These are phyloP conservation scores for Pristionchus entomophagus DNA, from an alignment of 2,888 invertebrate species.

Conservation along the genomic window DNA sequence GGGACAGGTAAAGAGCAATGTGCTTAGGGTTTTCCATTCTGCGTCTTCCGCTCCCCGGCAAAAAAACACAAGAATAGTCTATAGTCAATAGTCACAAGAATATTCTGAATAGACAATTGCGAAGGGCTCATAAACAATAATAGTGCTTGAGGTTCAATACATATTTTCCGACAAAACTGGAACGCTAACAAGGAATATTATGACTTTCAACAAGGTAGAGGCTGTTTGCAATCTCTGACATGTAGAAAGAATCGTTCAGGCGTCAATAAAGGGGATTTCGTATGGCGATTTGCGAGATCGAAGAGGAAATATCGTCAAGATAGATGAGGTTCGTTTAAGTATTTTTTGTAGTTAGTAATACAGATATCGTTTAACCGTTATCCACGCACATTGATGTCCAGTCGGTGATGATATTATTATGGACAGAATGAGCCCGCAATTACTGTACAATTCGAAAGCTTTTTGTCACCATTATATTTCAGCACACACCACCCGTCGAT, in stretches of 20 bases:
- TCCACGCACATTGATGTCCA: no score
- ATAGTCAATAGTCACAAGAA: no score
- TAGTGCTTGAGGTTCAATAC: conserved; percentile 89
- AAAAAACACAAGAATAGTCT: no score
- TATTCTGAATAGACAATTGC: not conserved
- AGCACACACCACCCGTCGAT: conserved; percentile 79
- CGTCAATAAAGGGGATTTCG: conserved; percentile 88
- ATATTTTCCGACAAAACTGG: conserved; percentile 99
- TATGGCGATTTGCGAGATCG: conserved; percentile 86
- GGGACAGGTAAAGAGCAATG: conserved; percentile 64
- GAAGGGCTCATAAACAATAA: not conserved
- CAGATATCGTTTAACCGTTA: no score
- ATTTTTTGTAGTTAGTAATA: not conserved
- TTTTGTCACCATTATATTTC: conserved; percentile 24
- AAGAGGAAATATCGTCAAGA: conserved; percentile 69
- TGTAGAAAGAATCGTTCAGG: not conserved
- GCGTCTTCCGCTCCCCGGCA: no score
- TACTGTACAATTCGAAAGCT: not conserved
- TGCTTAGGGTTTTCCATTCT: not conserved
- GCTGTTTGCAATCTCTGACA: no score
- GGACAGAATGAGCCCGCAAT: no score
- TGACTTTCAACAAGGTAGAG: conserved; percentile 97
- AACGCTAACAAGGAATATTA: conserved; percentile 98
- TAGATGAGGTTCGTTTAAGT: conserved; percentile 57
- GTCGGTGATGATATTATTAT: no score